These are phyloP conservation scores for Trichomalopsis sarcophagae DNA, from an alignment of 1,140 invertebrate species.

Conservation along the genomic window DNA sequence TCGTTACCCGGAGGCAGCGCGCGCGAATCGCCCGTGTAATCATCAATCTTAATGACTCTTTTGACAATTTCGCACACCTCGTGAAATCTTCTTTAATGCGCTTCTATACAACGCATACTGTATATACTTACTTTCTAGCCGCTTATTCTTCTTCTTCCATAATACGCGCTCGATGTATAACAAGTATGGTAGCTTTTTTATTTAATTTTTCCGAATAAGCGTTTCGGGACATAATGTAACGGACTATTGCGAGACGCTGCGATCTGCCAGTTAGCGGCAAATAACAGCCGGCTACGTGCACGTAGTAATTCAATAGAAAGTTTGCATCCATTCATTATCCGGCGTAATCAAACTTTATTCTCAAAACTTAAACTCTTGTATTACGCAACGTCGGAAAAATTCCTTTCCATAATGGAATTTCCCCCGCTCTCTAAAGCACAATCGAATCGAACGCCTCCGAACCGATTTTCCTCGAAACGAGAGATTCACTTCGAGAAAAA, in stretches of 20 bases:
- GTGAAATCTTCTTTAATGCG: conserved; percentile 19
- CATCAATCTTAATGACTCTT: conserved; percentile 43
- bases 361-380: neutral
- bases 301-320: conserved; percentile 26
- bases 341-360: conserved; percentile 18
- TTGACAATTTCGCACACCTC: conserved; percentile 37
- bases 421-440: neutral
- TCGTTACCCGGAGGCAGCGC: conserved; percentile 56
- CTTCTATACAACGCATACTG: neutral
- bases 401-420: neutral
- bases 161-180: neutral
- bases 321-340: conserved; percentile 13
- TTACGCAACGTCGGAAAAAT: neutral
- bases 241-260: neutral
- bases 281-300: neutral
- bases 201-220: neutral
- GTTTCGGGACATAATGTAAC: neutral
- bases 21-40: conserved; percentile 1
- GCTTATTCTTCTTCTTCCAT: neutral
- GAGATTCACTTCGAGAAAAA: too few species aligned
- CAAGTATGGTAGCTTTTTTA: neutral
- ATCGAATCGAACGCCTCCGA: too few species aligned
- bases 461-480: too few species aligned
- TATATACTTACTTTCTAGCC: neutral
- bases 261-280: neutral